Evolutionary conservation across 1,140 invertebrate species (phyloP).

Genomic region (Lordiphosa collinella): DNA sequence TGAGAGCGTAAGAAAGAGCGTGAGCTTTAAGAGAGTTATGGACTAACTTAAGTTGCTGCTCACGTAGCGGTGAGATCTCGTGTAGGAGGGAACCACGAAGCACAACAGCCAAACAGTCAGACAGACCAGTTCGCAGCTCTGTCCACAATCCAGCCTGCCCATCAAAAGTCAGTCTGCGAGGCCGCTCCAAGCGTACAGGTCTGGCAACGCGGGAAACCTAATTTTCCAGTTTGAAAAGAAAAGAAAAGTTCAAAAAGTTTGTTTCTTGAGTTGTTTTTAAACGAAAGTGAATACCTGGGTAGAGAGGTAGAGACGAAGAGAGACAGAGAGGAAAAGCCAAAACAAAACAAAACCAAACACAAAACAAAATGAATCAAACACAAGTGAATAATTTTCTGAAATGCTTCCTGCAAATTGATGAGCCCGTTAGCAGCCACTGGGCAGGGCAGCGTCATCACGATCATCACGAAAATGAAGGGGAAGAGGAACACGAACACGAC

Average conservation of each 20-base stretch:
- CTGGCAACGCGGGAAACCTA: slow-evolving; percentile 22
- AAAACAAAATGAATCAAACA: slow-evolving; percentile 69
- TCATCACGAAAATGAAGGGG: slow-evolving; percentile 7
- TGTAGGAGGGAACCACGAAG: too few species aligned
- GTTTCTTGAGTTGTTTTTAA: too few species aligned
- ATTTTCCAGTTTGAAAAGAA: slow-evolving; percentile 1
- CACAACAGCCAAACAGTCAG: background rate
- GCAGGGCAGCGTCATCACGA: slow-evolving; percentile 28
- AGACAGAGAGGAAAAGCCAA: slow-evolving; percentile 6
- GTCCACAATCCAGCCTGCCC: slow-evolving; percentile 19
- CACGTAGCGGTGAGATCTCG: slow-evolving; percentile 30
- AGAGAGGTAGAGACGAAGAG: too few species aligned
- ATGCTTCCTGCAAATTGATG: slow-evolving; percentile 76
- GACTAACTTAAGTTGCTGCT: slow-evolving; percentile 59
- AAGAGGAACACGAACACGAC: slow-evolving; percentile 69
- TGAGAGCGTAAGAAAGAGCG: slow-evolving; percentile 13
- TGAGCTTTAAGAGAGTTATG: slow-evolving; percentile 39
- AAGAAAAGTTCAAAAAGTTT: slow-evolving; percentile 2
- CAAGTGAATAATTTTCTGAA: slow-evolving; percentile 73
- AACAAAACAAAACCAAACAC: slow-evolving; percentile 8
- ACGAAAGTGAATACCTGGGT: too few species aligned
- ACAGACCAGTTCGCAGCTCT: background rate
- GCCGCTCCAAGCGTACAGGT: slow-evolving; percentile 44
- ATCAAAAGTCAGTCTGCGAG: slow-evolving; percentile 48
- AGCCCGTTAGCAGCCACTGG: slow-evolving; percentile 49